Evolutionary conservation across 1,140 invertebrate species (phyloP).

Genomic region (Sipha flava): DNA sequence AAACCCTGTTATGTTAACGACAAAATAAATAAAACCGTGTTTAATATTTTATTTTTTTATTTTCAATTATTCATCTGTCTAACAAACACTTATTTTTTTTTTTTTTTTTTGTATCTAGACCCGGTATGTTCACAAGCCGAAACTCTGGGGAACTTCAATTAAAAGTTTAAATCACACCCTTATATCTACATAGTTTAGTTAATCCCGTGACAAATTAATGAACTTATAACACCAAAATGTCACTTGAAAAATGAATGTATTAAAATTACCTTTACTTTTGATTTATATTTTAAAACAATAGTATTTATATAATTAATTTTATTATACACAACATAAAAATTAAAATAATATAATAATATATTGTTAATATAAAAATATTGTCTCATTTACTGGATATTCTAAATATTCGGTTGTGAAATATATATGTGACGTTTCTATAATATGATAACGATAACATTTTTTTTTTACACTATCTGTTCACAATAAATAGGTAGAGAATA

Average conservation of each 20-base stretch:
- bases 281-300: not conserved
- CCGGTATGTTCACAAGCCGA: not conserved
- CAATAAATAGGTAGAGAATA: no score
- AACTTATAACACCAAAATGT: not conserved
- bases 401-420: no score
- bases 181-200: not conserved
- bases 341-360: no score
- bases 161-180: conserved; percentile 16
- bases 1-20: not conserved
- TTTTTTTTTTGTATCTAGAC: not conserved
- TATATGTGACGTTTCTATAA: no score
- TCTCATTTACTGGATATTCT: no score
- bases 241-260: not conserved
- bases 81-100: not conserved
- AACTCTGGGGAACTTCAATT: conserved; percentile 8
- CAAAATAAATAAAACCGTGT: not conserved
- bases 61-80: not conserved
- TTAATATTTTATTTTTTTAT: not conserved
- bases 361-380: no score
- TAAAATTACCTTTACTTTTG: not conserved
- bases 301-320: not conserved
- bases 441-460: no score
- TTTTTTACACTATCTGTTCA: no score
- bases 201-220: not conserved
- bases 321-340: no score